These are phyloP conservation scores for Manis crassicaudata DNA, from an alignment of 2,797 vertebrate species.

Conservation along the genomic window DNA sequence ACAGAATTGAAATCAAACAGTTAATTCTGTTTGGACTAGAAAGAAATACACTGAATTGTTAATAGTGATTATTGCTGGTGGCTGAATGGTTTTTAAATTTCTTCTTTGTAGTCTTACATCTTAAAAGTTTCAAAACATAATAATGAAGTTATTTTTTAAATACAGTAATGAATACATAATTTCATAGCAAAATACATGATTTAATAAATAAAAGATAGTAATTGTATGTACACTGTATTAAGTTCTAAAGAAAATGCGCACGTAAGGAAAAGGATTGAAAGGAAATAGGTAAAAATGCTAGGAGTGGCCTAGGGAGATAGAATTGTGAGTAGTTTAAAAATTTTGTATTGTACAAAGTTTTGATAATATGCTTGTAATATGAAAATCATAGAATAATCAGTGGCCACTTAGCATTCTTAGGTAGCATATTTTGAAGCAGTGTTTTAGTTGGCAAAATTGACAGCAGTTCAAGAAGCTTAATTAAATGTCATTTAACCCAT, in stretches of 20 bases:
- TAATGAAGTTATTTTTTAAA: background rate
- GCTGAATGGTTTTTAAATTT: background rate
- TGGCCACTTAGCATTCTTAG: background rate
- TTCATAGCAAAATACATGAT: background rate
- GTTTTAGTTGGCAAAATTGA: background rate
- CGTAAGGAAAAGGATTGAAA: background rate
- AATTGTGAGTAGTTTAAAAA: background rate
- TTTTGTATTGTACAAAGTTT: background rate
- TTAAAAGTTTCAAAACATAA: background rate
- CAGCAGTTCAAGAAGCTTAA: background rate
- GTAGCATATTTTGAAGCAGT: background rate
- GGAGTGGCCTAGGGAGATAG: background rate
- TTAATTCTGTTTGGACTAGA: background rate
- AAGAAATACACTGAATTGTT: background rate
- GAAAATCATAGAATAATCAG: background rate
- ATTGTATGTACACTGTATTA: background rate
- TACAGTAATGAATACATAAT: background rate
- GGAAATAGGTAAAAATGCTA: background rate
- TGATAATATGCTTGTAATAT: background rate
- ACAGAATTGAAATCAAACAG: background rate
- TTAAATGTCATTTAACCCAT: background rate
- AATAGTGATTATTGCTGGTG: background rate
- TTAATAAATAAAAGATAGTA: background rate
- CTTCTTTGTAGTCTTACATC: background rate
- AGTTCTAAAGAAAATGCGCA: background rate